phyloP scores from a whole-genome alignment of 2,113 vertebrate species.

The Pseudorasbora parva region DNA sequence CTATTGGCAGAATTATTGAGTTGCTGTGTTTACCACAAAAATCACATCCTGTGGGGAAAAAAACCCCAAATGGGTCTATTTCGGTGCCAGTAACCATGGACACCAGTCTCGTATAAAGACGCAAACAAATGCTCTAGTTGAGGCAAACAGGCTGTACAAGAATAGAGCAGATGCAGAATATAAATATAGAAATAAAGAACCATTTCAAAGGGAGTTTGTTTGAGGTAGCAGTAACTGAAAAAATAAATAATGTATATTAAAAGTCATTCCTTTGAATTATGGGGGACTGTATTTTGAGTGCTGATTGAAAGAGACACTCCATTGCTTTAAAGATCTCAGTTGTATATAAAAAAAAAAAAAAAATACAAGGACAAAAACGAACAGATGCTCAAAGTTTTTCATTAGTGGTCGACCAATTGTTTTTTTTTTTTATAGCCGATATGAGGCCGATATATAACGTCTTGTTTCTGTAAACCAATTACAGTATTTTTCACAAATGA shows the following conservation, averaged over 20 bases:
- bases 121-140: background rate
- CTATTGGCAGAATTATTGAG: slow-evolving; percentile 1
- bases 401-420: no score
- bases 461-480: no score
- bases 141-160: background rate
- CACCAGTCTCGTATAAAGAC: slow-evolving; percentile 40
- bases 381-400: background rate
- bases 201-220: background rate
- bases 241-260: background rate
- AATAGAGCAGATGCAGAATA: background rate
- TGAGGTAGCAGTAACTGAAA: background rate
- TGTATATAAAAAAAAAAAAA: background rate
- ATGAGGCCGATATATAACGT: no score
- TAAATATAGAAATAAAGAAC: background rate
- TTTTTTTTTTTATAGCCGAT: no score
- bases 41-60: slow-evolving; percentile 48
- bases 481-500: no score
- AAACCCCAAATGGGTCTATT: slow-evolving; percentile 38
- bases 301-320: background rate
- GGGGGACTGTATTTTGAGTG: no score
- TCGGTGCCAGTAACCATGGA: slow-evolving; percentile 59
- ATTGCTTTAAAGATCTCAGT: background rate
- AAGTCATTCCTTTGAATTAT: background rate
- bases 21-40: slow-evolving; percentile 32
- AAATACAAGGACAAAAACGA: background rate